A percentile compares a stretch with the other conserved stretches of the same genome.
These are phyloP conservation scores for Lacanobia oleracea DNA, from an alignment of 2,888 invertebrate species.

Conservation along the genomic window DNA sequence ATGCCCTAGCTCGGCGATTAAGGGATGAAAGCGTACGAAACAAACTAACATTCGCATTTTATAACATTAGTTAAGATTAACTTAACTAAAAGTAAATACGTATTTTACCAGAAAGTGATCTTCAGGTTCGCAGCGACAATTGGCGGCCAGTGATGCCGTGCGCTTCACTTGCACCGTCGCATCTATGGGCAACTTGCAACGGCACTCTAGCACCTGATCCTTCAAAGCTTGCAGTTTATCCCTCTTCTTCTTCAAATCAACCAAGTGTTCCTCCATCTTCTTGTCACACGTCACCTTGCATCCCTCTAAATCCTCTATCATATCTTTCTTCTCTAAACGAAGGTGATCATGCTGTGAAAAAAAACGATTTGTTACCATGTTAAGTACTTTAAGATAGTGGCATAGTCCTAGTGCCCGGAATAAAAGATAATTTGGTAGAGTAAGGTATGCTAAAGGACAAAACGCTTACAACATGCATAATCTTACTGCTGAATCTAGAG, in stretches of 20 bases:
- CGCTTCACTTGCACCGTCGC: slow-evolving; percentile 79
- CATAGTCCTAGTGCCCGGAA: background rate
- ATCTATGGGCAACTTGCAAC: slow-evolving; percentile 82
- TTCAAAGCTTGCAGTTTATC: slow-evolving; percentile 72
- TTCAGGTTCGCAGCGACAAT: slow-evolving; percentile 81
- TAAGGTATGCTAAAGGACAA: background rate
- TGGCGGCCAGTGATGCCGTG: slow-evolving; percentile 83
- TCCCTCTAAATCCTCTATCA: slow-evolving; percentile 79
- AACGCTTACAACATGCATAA: background rate
- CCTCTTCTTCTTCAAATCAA: slow-evolving; percentile 76
- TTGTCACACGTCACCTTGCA: slow-evolving; percentile 79
- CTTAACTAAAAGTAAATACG: too few species aligned
- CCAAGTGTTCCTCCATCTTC: slow-evolving; percentile 72
- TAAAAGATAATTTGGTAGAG: background rate
- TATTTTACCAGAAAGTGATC: slow-evolving; percentile 71
- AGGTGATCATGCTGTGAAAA: slow-evolving; percentile 75
- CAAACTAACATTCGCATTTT: too few species aligned
- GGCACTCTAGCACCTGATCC: slow-evolving; percentile 78
- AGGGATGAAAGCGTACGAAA: too few species aligned
- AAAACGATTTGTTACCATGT: background rate
- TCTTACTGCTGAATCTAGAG: background rate
- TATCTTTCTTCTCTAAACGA: slow-evolving; percentile 74
- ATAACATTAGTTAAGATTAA: too few species aligned
- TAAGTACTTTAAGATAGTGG: background rate
- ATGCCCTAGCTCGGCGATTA: too few species aligned